Conservation (phyloP, 2,888 invertebrate species). For the Eupsilia transversa region DNA sequence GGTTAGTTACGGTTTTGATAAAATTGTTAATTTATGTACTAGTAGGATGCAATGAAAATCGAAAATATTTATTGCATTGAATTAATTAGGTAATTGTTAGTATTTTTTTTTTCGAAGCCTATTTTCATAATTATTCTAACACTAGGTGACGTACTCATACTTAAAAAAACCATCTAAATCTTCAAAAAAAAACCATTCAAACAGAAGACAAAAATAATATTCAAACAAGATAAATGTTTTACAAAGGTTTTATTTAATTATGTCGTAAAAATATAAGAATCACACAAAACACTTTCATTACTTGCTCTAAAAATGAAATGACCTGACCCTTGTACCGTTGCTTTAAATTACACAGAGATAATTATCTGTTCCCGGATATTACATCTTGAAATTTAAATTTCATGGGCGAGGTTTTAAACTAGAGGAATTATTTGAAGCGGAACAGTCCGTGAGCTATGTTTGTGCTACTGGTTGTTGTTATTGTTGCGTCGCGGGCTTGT, state of each 20-base stretch:
- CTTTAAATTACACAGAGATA: constrained; percentile 76
- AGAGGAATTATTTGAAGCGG: constrained; percentile 78
- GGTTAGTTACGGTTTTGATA: constrained; percentile 22
- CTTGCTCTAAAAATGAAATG: constrained; percentile 74
- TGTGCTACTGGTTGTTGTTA: constrained; percentile 79
- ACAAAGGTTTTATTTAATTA: constrained; percentile 42
- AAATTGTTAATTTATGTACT: too few species aligned
- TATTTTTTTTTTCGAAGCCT: background rate
- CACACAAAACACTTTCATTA: constrained; percentile 69
- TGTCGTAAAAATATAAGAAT: constrained; percentile 56
- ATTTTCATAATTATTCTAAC: background rate
- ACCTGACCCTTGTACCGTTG: constrained; percentile 80
- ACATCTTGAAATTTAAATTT: constrained; percentile 84
- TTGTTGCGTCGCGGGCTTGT: constrained; percentile 72
- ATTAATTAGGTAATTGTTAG: background rate
- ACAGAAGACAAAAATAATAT: constrained; percentile 12
- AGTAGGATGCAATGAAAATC: background rate
- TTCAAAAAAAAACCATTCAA: background rate
- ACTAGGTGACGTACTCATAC: background rate
- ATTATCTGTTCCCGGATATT: constrained; percentile 82
- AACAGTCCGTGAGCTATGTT: constrained; percentile 87
- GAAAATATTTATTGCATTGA: background rate
- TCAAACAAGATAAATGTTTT: constrained; percentile 15
- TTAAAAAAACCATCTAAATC: background rate
- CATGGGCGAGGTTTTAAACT: constrained; percentile 87